Base-by-base conservation (phyloP, 1,140 invertebrate species). In the Eriosoma lanigerum region DNA sequence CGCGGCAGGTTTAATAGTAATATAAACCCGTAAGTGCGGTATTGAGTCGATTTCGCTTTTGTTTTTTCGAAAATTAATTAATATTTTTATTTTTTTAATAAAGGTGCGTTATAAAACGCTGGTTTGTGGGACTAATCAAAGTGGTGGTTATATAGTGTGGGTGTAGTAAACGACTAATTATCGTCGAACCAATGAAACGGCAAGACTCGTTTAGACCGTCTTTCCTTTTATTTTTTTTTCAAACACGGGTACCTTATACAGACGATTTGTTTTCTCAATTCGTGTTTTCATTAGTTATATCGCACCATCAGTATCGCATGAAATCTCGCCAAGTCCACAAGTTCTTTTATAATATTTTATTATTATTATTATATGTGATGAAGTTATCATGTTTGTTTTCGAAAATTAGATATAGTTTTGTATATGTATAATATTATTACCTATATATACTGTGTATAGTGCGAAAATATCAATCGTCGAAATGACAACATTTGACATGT, bases 81-180 rank as follows among this genome's bases (percentile, higher is more conserved):
- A 78, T 78, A 60, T 46, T 78, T 76, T 76, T n/a, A n/a, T n/a
- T n/a, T 72, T 56, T 56, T 78, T 78, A 38, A 38, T 46, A 78
- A 62, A 62, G 75, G 75, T 78, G 56, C 56, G 56, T 46, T 38
- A 38, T 8, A 60, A 38, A 78, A 60, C 75, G 56, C 52, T 56
- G 75, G 32, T 52, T 29, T 29, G 75, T 29, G 38, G 38, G 21
- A 62, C 75, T 78, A 78, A 78, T 78, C 75, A 78, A 78, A 78
- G 75, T 60, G 54, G 54, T 60, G 75, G 75, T 78, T 78, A 48
- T 70, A 70, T 29, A 29, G 75, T 48, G 75, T 78, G 75, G 75
- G 75, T 62, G 75, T 78, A 78, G 75, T 78, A 60, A 78, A 78
- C 54, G 75, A 78, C 75, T 78, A 78, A 78, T 78, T 78, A 78